Evolutionary conservation across 2,113 vertebrate species (phyloP), one percentile per base, ranked within the genome.

Genomic region (Polyodon spathula): DNA sequence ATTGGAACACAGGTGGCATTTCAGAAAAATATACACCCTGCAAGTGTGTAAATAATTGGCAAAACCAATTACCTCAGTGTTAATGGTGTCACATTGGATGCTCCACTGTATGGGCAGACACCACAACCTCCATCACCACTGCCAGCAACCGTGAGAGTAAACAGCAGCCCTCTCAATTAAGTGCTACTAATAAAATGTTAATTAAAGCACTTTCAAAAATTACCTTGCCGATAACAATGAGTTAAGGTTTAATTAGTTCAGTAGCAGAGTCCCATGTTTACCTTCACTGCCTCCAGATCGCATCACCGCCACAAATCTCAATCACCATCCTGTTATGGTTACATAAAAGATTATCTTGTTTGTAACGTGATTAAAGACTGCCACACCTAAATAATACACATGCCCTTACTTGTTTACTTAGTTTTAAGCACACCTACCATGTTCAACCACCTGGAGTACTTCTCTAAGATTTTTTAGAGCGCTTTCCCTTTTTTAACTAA

Each of bases 241-340:
- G 71, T 72, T 75, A 70, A 78, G 73, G 76, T 81, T 84, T 81
- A 84, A 84, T 85, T 78, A 80, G 74, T 63, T 64, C 57, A 73
- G 79, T 71, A 74, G 66, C 59, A 63, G 60, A 54, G 40, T 27
- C 15, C 41, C 14, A 43, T 44, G 63, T 52, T 76, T 80, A 79
- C 77, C 76, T 79, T 79, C 67, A 58, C 56, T 40, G 53, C 63
- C 68, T 75, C 72, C 68, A 69, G 69, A 64, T 67, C 70, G 68
- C 73, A 71, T 72, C 46, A 58, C 70, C 60, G 69, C 63, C 66
- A 11, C 46, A 60, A 68, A 73, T 61, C 15, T 40, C 65, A 71
- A 53, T 73, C 73, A 68, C 59, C 59, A 40, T 58, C 50, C 61
- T 67, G 68, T 42, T 52, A 66, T 54, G 41, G 63, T 58, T 37